Conservation (phyloP, 1,140 invertebrate genomes). For the Catajapyx aquilonaris region DNA sequence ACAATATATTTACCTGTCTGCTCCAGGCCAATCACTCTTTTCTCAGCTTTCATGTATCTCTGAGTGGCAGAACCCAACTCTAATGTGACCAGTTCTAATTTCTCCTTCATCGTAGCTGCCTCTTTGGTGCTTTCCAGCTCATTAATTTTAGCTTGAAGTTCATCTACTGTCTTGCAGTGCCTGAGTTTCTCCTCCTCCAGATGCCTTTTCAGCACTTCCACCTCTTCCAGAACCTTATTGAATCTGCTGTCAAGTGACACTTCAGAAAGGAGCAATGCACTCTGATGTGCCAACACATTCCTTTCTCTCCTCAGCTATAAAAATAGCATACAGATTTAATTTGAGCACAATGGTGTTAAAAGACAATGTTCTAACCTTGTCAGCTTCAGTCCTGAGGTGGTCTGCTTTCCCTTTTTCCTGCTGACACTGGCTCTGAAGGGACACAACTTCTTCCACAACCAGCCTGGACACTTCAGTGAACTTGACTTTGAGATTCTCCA, state of each 20-base stretch:
- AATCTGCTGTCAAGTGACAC: conserved; percentile 29
- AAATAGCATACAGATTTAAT: conserved; percentile 1
- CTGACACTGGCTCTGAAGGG: conserved; percentile 32
- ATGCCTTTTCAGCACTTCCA: conserved; percentile 33
- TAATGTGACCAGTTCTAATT: conserved; percentile 39
- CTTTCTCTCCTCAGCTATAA: conserved; percentile 36
- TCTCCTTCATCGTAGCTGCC: conserved; percentile 43
- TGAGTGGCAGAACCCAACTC: conserved; percentile 34
- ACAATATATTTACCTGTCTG: background rate
- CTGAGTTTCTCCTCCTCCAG: conserved; percentile 36
- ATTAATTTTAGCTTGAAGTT: conserved; percentile 36
- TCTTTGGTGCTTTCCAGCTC: conserved; percentile 40
- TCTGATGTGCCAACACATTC: conserved; percentile 39
- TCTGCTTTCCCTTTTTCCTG: conserved; percentile 32
- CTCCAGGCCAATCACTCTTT: conserved; percentile 17
- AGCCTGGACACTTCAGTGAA: conserved; percentile 38
- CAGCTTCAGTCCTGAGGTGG: conserved; percentile 23
- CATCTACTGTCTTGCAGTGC: conserved; percentile 28
- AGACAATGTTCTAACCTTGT: conserved; percentile 16
- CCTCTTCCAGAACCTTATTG: conserved; percentile 30
- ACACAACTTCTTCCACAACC: conserved; percentile 35
- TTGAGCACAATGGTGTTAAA: background rate
- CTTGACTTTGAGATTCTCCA: conserved; percentile 31
- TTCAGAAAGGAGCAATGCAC: conserved; percentile 37
- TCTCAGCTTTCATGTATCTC: conserved; percentile 37